Evolutionary conservation across 2,888 invertebrate species (phyloP), one percentile per base, ranked within the genome.

Genomic region (Pyrocoelia pectoralis): DNA sequence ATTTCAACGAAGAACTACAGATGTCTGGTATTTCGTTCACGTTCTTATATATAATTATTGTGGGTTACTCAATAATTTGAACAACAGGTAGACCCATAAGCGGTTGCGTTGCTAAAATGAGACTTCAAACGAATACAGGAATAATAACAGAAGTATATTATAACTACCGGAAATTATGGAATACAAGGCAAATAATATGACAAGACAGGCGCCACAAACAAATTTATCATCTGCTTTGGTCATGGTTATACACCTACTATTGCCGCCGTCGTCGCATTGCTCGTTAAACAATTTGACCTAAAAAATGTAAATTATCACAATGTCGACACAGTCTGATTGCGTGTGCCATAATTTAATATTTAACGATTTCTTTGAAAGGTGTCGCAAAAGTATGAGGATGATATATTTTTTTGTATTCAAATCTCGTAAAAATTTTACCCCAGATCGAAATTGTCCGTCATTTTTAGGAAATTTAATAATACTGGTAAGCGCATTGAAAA

Each of bases 161-260:
- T 61, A 61, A 61, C 56, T 46, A 61, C 56, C 12, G 48, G 41
- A 61, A 61, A 61, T 61, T 61, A 56, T 29, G 33, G 33, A 41
- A 38, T 50, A 51, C 56, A 52, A 52, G 51, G 56, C 52, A 61
- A 61, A 61, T 61, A 48, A 61, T 41, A 61, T 50, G 43, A 51
- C 48, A 61, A 43, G 52, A 52, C 38, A 54, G 63, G 63, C 63
- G 63, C 63, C 63, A 63, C 53, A 19, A 19, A 53, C 49, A 63
- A 58, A 55, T 55, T 50, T 61, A 60, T 54, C 59, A 51, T 57
- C 51, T 40, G n/a, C 49, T 51, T 51, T 12, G 57, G 56, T 33
- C 46, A 56, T 43, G 43, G 18, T 43, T 19, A 17, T 48, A 46
- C 48, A 48, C 18, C 33, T 48, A 56, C 56, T 41, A 43, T 28